Conservation (phyloP, 1,140 invertebrate genomes). For the Steinernema khuongi region DNA sequence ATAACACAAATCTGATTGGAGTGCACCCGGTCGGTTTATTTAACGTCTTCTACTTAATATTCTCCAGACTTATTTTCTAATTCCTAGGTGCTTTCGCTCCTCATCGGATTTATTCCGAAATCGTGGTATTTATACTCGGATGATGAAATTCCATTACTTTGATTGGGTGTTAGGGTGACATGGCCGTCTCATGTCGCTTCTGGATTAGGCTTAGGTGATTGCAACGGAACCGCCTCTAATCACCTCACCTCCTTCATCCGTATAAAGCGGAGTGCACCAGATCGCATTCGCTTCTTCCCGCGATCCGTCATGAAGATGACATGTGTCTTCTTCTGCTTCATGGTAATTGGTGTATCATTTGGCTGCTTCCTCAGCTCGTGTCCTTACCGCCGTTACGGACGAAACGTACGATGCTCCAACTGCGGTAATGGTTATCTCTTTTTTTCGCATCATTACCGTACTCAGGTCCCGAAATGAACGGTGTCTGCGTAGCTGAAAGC, state of each 20-base stretch:
- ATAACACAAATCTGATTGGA: too few species aligned
- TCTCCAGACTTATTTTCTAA: not conserved
- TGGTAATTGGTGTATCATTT: constrained; percentile 10
- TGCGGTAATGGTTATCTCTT: constrained; percentile 31
- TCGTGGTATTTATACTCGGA: not conserved
- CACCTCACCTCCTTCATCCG: not conserved
- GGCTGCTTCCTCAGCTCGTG: constrained; percentile 45
- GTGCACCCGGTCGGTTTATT: too few species aligned
- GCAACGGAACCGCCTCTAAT: not conserved
- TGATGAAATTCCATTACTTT: constrained; percentile 13
- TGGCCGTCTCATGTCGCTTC: not conserved
- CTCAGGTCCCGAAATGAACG: constrained; percentile 26
- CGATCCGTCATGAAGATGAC: not conserved
- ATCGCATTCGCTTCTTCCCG: not conserved
- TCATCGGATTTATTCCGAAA: not conserved
- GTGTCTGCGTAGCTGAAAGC: constrained; percentile 31
- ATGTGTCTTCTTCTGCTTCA: not conserved
- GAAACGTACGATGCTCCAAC: constrained; percentile 30
- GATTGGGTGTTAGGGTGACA: not conserved
- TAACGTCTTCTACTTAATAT: too few species aligned
- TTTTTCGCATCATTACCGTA: not conserved
- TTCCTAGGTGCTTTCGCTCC: not conserved
- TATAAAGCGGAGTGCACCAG: not conserved
- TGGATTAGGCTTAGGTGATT: not conserved
- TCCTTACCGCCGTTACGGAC: constrained; percentile 42